Percentiles rank a stretch among this genome's conserved stretches.
Evolutionary conservation across 2,113 vertebrate genomes (phyloP).

Genomic region (Gasterosteus aculeatus): DNA sequence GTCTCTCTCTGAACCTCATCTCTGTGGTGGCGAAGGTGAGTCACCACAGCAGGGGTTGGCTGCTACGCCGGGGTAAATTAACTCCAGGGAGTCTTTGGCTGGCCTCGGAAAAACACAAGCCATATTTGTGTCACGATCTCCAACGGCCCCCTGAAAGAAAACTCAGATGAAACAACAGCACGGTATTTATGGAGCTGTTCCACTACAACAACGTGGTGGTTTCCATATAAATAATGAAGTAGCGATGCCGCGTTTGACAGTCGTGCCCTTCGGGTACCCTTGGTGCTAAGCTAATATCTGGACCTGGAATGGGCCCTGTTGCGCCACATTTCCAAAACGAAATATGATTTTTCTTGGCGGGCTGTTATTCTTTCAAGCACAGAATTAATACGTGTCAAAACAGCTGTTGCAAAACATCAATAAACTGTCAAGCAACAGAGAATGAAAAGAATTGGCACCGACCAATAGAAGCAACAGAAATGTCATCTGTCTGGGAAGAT

Average conservation of each 20-base stretch:
- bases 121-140: constrained; percentile 63
- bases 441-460: constrained; percentile 65
- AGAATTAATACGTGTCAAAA: constrained; percentile 60
- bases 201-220: not conserved
- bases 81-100: constrained; percentile 54
- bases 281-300: not conserved
- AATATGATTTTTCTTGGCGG: constrained; percentile 14
- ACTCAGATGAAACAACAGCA: constrained; percentile 46
- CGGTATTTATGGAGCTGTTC: constrained; percentile 40
- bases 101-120: constrained; percentile 49
- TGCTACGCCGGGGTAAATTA: constrained; percentile 51
- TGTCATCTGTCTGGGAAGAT: constrained; percentile 66
- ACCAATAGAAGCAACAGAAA: constrained; percentile 58
- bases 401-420: constrained; percentile 65
- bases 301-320: constrained; percentile 1
- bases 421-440: constrained; percentile 57
- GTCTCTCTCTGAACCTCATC: constrained; percentile 44
- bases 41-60: constrained; percentile 35
- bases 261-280: constrained; percentile 29
- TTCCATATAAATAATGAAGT: constrained; percentile 42
- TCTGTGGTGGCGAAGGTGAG: constrained; percentile 39
- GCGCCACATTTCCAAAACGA: constrained; percentile 8
- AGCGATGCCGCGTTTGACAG: not conserved
- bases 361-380: constrained; percentile 33
- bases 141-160: constrained; percentile 35